Evolutionary conservation across 2,797 vertebrate species (phyloP), one percentile per base, ranked within the genome.

Genomic region (Pelobates cultripes): DNA sequence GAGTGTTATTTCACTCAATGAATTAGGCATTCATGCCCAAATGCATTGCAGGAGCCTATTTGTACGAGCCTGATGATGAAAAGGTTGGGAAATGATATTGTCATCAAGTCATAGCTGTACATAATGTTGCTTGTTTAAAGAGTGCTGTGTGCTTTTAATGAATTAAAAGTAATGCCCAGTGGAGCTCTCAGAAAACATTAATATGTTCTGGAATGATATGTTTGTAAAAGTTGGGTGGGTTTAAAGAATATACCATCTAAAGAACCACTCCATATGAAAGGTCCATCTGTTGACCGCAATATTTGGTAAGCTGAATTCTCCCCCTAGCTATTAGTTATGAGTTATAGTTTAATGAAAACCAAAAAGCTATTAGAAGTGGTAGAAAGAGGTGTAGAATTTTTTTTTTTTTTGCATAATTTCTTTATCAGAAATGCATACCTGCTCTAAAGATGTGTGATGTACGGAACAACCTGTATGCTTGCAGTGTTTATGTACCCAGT

Each of bases 61-160:
- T 47, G 5, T 47, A 5, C 5, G 45, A 47, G 45, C 45, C 5
- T 4, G 3, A 57, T 12, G 1, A 10, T 57, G 55, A 57, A 57
- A 47, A 57, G 8, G 55, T 14, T 57, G 61, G 61, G 28, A 14
- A 40, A 10, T 64, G 17, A 40, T 28, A 64, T 64, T 13, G 12
- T 14, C 57, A 60, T 60, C 14, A 8, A 69, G n/a, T 60, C 66
- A 66, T 42, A 13, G 8, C 17, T 78, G 76, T 78, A 83, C 14
- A 83, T 64, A 83, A 47, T 41, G 7, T 41, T 28, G 63, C 41
- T 9, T 13, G 45, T 78, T 73, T 83, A 63, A 40, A 74, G 57
- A 17, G 70, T 78, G 76, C 67, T 60, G 81, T 75, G 81, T 28
- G 28, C 28, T 79, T 53, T 43, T 71, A 43, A 43, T 70, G 8